Conservation (phyloP, 2,888 invertebrate species). For the Chymomyza amoena region DNA sequence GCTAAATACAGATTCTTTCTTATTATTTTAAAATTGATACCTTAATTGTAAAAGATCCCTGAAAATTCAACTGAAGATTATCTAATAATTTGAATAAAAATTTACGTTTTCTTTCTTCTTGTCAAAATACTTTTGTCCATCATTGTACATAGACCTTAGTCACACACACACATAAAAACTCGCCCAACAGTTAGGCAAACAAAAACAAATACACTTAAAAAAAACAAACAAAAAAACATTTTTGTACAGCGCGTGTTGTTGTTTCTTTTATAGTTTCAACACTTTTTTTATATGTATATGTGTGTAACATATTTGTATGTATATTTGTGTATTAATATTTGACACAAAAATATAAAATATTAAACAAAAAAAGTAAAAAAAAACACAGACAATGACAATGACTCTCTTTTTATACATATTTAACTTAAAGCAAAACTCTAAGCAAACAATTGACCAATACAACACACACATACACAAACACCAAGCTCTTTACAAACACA, state of each 20-base stretch:
- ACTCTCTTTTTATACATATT: background rate
- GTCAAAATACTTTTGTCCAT: background rate
- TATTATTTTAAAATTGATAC: no score
- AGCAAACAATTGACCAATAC: conserved; percentile 26
- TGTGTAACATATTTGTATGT: conserved; percentile 48
- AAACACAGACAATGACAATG: background rate
- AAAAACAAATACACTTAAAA: background rate
- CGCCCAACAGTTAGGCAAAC: background rate
- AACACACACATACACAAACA: conserved; percentile 10
- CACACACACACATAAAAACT: background rate
- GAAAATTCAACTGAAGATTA: no score
- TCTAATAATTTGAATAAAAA: no score
- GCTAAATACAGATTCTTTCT: no score
- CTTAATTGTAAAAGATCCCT: no score
- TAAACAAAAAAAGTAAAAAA: background rate
- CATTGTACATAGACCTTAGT: background rate
- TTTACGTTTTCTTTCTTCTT: background rate
- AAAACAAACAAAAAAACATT: conserved; percentile 7
- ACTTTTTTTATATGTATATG: background rate
- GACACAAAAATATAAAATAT: conserved; percentile 41
- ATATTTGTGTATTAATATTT: conserved; percentile 63
- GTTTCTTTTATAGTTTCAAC: background rate
- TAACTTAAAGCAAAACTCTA: conserved; percentile 10
- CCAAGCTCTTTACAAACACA: background rate
- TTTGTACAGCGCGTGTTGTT: conserved; percentile 62